Evolutionary conservation across 2,113 vertebrate genomes (phyloP), one percentile per base, ranked within the genome.

Genomic region (Clinocottus analis): DNA sequence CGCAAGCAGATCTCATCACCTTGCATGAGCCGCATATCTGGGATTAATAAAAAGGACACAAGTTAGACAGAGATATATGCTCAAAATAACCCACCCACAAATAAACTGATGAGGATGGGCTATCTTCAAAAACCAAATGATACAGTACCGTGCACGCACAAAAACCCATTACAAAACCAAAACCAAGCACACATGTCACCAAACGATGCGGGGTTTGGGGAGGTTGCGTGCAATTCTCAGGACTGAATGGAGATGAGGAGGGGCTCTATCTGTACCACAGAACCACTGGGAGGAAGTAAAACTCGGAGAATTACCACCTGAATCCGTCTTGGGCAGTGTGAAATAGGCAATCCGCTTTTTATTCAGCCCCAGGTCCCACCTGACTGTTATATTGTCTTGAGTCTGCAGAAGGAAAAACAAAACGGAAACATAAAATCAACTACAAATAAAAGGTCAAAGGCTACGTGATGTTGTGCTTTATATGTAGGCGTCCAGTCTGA

Each of bases 281-380:
- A 79, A 86, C 80, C 88, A 91, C 78, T 67, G 68, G 79, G 73
- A 83, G 77, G 74, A 83, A 84, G 69, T 63, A 7, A 88, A 86
- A 6, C 60, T 75, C 9, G 75, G 84, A 77, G 91, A 86, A 94
- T 96, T 91, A 97, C 96, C 96, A 96, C 95, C 95, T 94, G 98
- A 99, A 85, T 99, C 98, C 72, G 98, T 99, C 96, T 99, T 99
- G 93, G 98, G 98, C 90, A 99, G 93, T 69, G 97, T 97, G 95
- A 99, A 99, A 94, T 99, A 99, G 83, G 98, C 98, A 94, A 99
- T 99, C 93, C 98, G 96, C 91, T 99, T 99, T 96, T 99, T 99
- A 95, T 99, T 99, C 93, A 99, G 95, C 79, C 98, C 98, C 94
- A 99, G 95, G 93, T 99, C 97, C 98, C 98, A 99, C 90, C 98